Evolutionary conservation across 2,113 vertebrate genomes (phyloP).

Genomic region (Mugil cephalus): DNA sequence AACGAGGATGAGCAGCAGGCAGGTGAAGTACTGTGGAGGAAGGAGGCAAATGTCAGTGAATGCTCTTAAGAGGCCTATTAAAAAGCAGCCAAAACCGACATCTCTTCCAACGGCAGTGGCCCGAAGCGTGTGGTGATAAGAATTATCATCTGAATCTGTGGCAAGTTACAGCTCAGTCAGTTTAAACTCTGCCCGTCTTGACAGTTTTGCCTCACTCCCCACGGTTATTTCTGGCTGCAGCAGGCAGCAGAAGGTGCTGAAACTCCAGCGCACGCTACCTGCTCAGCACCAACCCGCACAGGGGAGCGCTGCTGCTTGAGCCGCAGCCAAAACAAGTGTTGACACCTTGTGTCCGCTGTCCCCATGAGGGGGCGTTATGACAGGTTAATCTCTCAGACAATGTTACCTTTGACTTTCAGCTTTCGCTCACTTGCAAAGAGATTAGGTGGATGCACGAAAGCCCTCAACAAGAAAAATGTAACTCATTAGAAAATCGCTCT

Average conservation of each 20-base stretch:
- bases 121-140: no score
- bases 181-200: background rate
- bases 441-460: no score
- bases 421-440: no score
- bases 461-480: no score
- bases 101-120: background rate
- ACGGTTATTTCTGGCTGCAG: background rate
- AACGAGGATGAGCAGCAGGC: constrained; percentile 91
- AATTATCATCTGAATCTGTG: no score
- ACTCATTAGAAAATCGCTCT: background rate
- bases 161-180: no score
- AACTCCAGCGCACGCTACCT: no score
- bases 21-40: constrained; percentile 88
- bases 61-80: no score
- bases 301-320: background rate
- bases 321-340: background rate
- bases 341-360: background rate
- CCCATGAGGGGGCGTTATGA: background rate
- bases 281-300: background rate
- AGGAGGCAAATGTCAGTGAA: background rate
- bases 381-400: no score
- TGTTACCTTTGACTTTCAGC: no score
- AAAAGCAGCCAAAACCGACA: background rate
- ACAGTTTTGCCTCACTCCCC: background rate
- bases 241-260: background rate